Evolutionary conservation across 2,113 vertebrate species (phyloP).

Genomic region (Manacus vitellinus): DNA sequence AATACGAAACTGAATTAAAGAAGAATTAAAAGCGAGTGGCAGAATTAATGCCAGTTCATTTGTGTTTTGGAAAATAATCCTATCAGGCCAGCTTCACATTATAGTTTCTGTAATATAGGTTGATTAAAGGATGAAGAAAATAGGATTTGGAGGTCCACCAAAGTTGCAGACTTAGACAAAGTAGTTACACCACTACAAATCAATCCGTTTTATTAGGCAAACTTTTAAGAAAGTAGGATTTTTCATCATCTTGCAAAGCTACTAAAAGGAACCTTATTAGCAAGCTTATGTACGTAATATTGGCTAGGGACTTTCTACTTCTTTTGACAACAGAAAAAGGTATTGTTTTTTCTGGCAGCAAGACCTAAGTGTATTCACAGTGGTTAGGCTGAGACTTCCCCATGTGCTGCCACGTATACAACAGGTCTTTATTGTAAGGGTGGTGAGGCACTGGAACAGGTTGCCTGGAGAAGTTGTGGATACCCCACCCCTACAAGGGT

Average conservation of each 20-base stretch:
- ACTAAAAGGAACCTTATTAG: neutral
- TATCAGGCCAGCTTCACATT: neutral
- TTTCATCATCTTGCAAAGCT: neutral
- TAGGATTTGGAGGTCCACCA: constrained; percentile 81
- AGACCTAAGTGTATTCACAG: neutral
- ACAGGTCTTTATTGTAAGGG: neutral
- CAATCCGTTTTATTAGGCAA: constrained; percentile 88
- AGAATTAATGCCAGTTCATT: neutral
- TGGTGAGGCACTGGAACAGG: neutral
- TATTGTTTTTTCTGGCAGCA: neutral
- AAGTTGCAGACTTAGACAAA: constrained; percentile 83
- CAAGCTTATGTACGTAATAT: neutral
- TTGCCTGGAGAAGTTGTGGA: neutral
- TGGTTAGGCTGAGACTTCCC: neutral
- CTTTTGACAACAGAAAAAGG: neutral
- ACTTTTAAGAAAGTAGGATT: constrained; percentile 85
- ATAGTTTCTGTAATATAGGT: neutral
- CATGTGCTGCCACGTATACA: fast-evolving
- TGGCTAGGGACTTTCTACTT: neutral
- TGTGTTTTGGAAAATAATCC: neutral
- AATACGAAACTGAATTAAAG: neutral
- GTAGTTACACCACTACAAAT: constrained; percentile 79
- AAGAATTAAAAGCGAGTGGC: neutral
- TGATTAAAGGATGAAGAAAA: constrained; percentile 68
- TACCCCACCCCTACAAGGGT: fast-evolving